A percentile compares a stretch with the other conserved stretches of the same genome.
These are phyloP conservation scores for Heliconius cydno DNA, from an alignment of 2,888 invertebrate species.

Conservation along the genomic window DNA sequence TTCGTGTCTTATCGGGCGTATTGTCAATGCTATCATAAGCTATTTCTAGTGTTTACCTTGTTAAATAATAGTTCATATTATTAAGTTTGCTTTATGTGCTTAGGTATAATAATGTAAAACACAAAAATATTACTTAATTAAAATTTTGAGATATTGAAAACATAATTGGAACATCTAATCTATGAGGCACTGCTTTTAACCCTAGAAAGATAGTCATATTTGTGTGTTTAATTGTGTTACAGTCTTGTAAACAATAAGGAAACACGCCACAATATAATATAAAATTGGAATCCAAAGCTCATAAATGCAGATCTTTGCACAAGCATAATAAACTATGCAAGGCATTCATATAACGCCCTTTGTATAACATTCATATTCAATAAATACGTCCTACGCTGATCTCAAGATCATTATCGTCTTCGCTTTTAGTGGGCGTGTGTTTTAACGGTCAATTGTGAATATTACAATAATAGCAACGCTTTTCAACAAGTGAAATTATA, in stretches of 20 bases:
- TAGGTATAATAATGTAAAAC: neutral
- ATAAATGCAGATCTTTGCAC: slow-evolving; percentile 20
- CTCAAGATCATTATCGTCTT: slow-evolving; percentile 77
- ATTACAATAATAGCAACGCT: slow-evolving; percentile 66
- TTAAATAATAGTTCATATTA: slow-evolving; percentile 21
- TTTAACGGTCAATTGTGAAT: slow-evolving; percentile 72
- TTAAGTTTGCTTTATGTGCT: neutral
- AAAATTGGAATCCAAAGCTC: neutral
- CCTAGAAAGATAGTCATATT: no score
- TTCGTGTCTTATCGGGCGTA: slow-evolving; percentile 39
- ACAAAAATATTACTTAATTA: no score
- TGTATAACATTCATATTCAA: slow-evolving; percentile 44
- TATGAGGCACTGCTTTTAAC: neutral
- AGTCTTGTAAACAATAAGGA: no score
- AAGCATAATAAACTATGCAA: slow-evolving; percentile 25
- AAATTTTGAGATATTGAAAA: neutral
- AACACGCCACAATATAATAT: neutral
- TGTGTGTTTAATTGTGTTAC: no score
- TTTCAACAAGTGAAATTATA: slow-evolving; percentile 57
- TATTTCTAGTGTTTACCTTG: slow-evolving; percentile 32
- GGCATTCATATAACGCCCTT: slow-evolving; percentile 28
- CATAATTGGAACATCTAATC: neutral
- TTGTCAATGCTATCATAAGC: slow-evolving; percentile 33
- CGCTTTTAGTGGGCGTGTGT: slow-evolving; percentile 66
- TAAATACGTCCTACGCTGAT: slow-evolving; percentile 72